Evolutionary conservation across 2,113 vertebrate species (phyloP).

Genomic region (Jaculus jaculus): DNA sequence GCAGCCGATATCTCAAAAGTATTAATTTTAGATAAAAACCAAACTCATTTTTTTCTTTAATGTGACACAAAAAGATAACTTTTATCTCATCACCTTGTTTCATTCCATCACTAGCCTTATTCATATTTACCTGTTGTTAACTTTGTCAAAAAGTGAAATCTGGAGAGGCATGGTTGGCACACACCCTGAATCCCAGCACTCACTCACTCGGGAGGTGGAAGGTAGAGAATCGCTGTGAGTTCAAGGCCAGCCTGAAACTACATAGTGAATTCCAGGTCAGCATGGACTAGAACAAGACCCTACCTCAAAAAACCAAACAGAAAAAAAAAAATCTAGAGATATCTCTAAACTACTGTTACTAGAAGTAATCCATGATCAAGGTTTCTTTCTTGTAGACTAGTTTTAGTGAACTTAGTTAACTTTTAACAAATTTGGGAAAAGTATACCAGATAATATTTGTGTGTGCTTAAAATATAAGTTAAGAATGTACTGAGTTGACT

Average conservation of each 20-base stretch:
- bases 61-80: slow-evolving; percentile 3
- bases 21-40: background rate
- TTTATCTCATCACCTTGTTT: background rate
- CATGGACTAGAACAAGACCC: too few species aligned
- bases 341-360: background rate
- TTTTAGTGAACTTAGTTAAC: background rate
- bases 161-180: background rate
- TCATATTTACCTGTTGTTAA: slow-evolving; percentile 30
- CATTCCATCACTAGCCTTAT: background rate
- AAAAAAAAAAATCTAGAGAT: background rate
- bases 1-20: background rate
- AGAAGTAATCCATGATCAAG: background rate
- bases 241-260: too few species aligned
- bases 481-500: background rate
- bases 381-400: background rate
- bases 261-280: too few species aligned
- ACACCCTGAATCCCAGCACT: too few species aligned
- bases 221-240: too few species aligned
- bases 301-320: too few species aligned
- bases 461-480: slow-evolving; percentile 12
- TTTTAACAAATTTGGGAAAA: slow-evolving; percentile 14
- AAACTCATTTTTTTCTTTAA: slow-evolving; percentile 27
- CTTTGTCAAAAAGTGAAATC: slow-evolving; percentile 1
- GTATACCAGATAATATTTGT: background rate
- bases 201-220: too few species aligned